Evolutionary conservation across 2,888 invertebrate genomes (phyloP), one percentile per base, ranked within the genome.

Genomic region (Cryptophagus acutangulus): DNA sequence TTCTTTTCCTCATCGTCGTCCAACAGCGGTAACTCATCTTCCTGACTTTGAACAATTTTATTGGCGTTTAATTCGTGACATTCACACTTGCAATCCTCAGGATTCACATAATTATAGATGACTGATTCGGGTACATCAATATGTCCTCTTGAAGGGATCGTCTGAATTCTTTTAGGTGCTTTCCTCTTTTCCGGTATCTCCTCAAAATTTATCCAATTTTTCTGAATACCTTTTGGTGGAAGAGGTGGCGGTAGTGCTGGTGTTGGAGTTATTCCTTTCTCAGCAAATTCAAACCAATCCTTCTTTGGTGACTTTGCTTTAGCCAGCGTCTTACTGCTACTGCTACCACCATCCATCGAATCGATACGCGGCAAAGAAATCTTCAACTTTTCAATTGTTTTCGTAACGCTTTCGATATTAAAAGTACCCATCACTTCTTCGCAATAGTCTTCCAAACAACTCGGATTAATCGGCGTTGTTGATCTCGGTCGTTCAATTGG

Each of bases 51-150:
- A 46, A 50, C 40, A 16, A 41, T 36, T 46, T 46, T 48, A 42
- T 59, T 57, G 15, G 63, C 59, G 25, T 52, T 60, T 8, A 62
- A 55, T 59, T 83, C 84, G 70, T 89, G 89, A 62, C 89, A 89
- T 70, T 89, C 88, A 71, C 89, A 89, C 63, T 85, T 84, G 62
- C 89, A 89, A 59, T 87, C 87, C 64, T 88, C 88, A 3, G 89
- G 88, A 67, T 87, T 87, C 38, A 88, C 89, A 69, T 88, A 89
- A 69, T 80, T 85, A 55, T 82, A 81, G 50, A 82, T 75, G 26
- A 77, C 74, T 31, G 69, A 67, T 26, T 73, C 71, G 13, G 71
- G 59, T 25, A 65, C 67, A 40, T 68, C 69, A 33, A 65, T 69
- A 44, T 63, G 71, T 33, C 64, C 74, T 49, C 75, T 72, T 35